Percentiles rank a stretch among this genome's conserved stretches.
phyloP scores from a whole-genome alignment of 2,113 vertebrate genomes.

The Cinclus mexicanus region DNA sequence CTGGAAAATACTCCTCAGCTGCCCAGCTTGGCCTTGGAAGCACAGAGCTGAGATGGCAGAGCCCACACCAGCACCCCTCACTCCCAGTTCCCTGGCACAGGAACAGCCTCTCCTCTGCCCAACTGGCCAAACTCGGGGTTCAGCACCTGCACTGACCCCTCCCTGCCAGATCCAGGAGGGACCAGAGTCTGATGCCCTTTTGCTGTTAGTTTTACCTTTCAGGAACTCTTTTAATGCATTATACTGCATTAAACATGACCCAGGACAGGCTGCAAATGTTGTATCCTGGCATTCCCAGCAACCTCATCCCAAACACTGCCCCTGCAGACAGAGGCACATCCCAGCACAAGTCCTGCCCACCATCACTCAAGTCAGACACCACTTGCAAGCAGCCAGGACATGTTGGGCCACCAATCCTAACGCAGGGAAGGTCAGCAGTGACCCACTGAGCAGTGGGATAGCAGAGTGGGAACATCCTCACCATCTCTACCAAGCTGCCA shows the following conservation, averaged over 20 bases:
- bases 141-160: rapidly evolving
- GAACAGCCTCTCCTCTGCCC: rapidly evolving
- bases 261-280: neutral
- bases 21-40: neutral
- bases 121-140: rapidly evolving
- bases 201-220: neutral
- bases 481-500: neutral
- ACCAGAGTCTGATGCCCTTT: neutral
- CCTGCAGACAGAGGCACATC: neutral
- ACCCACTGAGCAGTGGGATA: rapidly evolving
- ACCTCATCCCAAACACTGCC: neutral
- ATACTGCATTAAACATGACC: rapidly evolving
- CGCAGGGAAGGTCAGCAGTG: neutral
- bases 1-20: neutral
- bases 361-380: neutral
- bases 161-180: neutral
- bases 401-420: rapidly evolving
- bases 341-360: neutral
- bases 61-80: neutral
- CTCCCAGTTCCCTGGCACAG: rapidly evolving
- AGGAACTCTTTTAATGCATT: neutral
- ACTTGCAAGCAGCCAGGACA: neutral
- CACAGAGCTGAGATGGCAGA: neutral
- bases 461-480: neutral
- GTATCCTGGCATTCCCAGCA: neutral